These are phyloP conservation scores for Turritopsis dohrnii DNA, from an alignment of 30 jellyfish, hydroid and myxozoan genomes.

Conservation along the genomic window DNA sequence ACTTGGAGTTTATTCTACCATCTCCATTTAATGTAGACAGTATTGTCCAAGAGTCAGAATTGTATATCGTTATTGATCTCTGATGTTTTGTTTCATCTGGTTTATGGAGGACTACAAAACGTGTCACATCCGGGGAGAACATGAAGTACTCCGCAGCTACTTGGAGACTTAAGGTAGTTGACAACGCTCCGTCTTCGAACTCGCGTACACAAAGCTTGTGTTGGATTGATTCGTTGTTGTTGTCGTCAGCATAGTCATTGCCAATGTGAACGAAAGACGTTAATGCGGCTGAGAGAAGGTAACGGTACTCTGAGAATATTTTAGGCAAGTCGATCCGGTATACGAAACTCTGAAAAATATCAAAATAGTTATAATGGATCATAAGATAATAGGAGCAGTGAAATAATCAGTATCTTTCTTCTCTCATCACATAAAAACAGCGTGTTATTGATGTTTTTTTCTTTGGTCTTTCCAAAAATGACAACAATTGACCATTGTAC, in stretches of 20 bases:
- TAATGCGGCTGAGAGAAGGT: neutral
- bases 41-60: neutral
- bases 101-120: neutral
- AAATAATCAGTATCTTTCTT: too few relatives aligned
- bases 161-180: neutral
- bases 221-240: neutral
- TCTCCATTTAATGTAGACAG: neutral
- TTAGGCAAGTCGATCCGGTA: neutral
- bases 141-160: neutral
- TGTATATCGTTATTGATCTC: neutral
- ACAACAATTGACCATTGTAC: too few relatives aligned
- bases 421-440: too few relatives aligned
- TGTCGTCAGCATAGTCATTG: neutral
- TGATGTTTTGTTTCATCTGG: neutral
- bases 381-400: too few relatives aligned
- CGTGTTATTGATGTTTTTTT: too few relatives aligned
- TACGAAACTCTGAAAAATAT: neutral
- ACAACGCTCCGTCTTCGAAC: neutral
- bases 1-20: neutral
- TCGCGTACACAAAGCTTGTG: neutral
- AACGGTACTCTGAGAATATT: neutral
- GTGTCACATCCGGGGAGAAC: neutral
- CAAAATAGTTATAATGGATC: too few relatives aligned
- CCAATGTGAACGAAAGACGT: neutral
- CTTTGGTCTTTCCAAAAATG: too few relatives aligned